Base-by-base conservation (phyloP, 2,888 invertebrate genomes). In the Harpalus rubripes region DNA sequence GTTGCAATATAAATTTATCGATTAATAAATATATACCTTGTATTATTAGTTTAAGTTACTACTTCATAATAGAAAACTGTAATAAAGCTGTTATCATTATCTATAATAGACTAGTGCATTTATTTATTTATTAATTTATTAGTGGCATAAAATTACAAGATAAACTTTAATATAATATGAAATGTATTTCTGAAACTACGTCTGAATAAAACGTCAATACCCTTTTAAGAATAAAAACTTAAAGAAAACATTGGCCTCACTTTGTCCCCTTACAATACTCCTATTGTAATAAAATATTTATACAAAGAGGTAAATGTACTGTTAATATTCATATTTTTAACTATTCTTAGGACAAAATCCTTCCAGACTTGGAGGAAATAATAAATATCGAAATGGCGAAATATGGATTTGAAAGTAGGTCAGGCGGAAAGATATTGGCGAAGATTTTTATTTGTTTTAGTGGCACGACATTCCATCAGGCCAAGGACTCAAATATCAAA, bases 291-390 rank as follows among this genome's bases (percentile, higher is more conserved):
- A 26, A 26, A 32, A 65, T 65, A 65, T 65, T 22, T 32, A 65
- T 65, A 32, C 39, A 0, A 8, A 32, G 7, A 65, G 65, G 65
- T 65, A 65, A 65, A 65, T 65, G 32, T 32, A 65, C 65, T 7
- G 8, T 65, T 15, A 65, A 65, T 65, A 65, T 59, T 59, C 12
- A 65, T 65, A 39, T 65, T 39, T 65, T 32, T 65, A 26, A 65
- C 39, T 8, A 65, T 65, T 32, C 65, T 10, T 65, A 32, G 59
- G 15, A 18, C 59, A 59, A 59, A 59, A 59, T 18, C 59, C 59
- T 32, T 59, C 16, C 7, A 59, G 4, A 16, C 16, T 15, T 18
- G 8, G 59, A n/a, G 16, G 18, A 15, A 18, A 59, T 7, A 22
- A 22, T 59, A 15, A 18, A 15, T 59, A 8, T 6, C 16, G 16